Evolutionary conservation across 1,140 invertebrate genomes (phyloP).

Genomic region (Megalopta genalis): DNA sequence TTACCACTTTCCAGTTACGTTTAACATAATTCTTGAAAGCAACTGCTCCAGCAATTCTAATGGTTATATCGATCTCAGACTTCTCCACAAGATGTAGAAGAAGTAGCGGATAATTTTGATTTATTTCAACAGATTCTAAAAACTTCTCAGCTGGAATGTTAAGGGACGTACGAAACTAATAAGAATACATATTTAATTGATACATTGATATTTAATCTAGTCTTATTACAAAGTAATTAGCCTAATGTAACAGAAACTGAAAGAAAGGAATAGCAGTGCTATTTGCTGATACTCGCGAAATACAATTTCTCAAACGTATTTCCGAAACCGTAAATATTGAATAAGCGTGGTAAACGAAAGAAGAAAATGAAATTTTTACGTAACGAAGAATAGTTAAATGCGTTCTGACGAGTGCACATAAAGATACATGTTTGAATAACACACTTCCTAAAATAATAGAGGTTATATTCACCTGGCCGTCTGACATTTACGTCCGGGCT

Average conservation of each 20-base stretch:
- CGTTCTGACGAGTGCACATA: neutral
- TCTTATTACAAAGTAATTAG: neutral
- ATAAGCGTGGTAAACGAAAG: neutral
- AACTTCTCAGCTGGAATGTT: slow-evolving; percentile 92
- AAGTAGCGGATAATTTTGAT: slow-evolving; percentile 94
- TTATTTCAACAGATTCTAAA: slow-evolving; percentile 92
- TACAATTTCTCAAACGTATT: neutral
- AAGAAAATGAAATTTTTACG: neutral
- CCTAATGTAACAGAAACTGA: neutral
- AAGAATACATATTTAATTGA: neutral
- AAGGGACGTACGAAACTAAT: neutral
- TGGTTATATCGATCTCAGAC: slow-evolving; percentile 87
- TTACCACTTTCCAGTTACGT: slow-evolving; percentile 94
- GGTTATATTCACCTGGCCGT: slow-evolving; percentile 87
- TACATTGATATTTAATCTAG: neutral
- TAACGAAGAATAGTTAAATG: neutral
- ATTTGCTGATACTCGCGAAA: neutral
- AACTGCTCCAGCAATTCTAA: slow-evolving; percentile 93
- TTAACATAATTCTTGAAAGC: slow-evolving; percentile 98
- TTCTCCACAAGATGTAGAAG: slow-evolving; percentile 92
- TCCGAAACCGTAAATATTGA: neutral
- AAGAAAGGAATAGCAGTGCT: neutral
- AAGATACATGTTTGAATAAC: neutral
- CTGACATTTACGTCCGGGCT: slow-evolving; percentile 90
- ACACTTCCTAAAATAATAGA: slow-evolving; percentile 7